Conservation (phyloP, 2,888 invertebrate genomes). For the Clivina fossor region DNA sequence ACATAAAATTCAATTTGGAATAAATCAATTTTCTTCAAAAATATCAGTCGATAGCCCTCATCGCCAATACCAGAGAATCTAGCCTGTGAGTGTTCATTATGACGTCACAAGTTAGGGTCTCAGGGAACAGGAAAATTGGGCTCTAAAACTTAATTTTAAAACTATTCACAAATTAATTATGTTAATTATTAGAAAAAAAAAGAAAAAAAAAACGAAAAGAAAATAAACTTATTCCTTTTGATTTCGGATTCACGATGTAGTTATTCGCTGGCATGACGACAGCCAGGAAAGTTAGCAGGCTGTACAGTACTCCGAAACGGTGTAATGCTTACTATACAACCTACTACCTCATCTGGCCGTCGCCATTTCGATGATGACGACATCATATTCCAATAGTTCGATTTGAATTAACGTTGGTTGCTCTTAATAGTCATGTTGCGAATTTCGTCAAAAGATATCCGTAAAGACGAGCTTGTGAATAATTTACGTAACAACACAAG, state of each 20-base stretch:
- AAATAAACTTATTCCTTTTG: background rate
- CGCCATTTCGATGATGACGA: slow-evolving; percentile 50
- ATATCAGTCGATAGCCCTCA: too few species aligned
- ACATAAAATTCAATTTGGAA: too few species aligned
- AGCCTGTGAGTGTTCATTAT: slow-evolving; percentile 67
- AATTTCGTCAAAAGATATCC: slow-evolving; percentile 62
- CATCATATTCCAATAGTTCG: slow-evolving; percentile 23
- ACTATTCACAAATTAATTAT: background rate
- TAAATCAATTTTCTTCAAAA: too few species aligned
- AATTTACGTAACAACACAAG: slow-evolving; percentile 70
- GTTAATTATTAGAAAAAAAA: background rate
- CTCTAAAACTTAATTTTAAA: slow-evolving; percentile 43
- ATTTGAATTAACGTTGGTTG: slow-evolving; percentile 41
- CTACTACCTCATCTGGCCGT: slow-evolving; percentile 92
- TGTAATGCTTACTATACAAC: slow-evolving; percentile 98
- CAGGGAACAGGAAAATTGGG: slow-evolving; percentile 71
- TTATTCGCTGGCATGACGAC: slow-evolving; percentile 48
- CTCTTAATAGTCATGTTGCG: slow-evolving; percentile 30
- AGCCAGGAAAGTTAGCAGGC: slow-evolving; percentile 94
- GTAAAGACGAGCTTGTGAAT: slow-evolving; percentile 73
- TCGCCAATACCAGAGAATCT: slow-evolving; percentile 71
- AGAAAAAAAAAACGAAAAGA: background rate
- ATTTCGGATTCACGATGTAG: background rate
- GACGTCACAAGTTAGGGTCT: slow-evolving; percentile 77
- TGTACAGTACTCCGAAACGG: slow-evolving; percentile 90